Evolutionary conservation across 1,140 invertebrate genomes (phyloP), one percentile per base, ranked within the genome.

Genomic region (Drosophila sulfurigaster): DNA sequence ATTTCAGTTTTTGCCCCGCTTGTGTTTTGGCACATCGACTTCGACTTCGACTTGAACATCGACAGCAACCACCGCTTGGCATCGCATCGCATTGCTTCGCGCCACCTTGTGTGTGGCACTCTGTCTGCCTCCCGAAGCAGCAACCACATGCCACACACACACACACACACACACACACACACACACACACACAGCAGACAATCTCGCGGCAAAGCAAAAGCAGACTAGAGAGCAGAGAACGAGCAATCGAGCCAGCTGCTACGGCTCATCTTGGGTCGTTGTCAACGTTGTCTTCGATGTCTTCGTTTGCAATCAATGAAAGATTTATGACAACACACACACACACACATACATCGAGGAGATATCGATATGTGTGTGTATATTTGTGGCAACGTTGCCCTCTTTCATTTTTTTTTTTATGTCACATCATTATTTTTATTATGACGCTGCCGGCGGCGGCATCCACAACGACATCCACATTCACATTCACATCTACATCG

Each of bases 381-480:
- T 45, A 57, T 54, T 76, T 68, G 43, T 43, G 48, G 63, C 51
- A 62, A 30, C 15, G 46, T 32, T 76, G 78, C 62, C 72, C 79
- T 79, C 54, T 74, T 25, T 25, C 3, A 0, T 4, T 25, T 4
- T 4, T 25, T 25, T 82, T 77, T 83, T 87, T 88, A 87, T 87
- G 83, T 83, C 83, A 80, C 83, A 87, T 87, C 83, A 87, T 87
- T 87, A 87, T 87, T 87, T 87, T 82, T 88, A 82, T 88, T 88
- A 87, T 88, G 85, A 75, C 83, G 69, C 83, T 74, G 82, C 68
- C 82, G 51, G 60, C 52, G 74, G 60, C 10, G 49, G 28, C 28
- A 32, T 30, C 35, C 35, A 38, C 35, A 38, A 38, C 28, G 51
- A 2, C 49, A 52, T 41, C 38, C 38, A 41, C 38, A 41, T 7